Evolutionary conservation across 2,888 invertebrate genomes (phyloP).

Genomic region (Congeria kusceri): DNA sequence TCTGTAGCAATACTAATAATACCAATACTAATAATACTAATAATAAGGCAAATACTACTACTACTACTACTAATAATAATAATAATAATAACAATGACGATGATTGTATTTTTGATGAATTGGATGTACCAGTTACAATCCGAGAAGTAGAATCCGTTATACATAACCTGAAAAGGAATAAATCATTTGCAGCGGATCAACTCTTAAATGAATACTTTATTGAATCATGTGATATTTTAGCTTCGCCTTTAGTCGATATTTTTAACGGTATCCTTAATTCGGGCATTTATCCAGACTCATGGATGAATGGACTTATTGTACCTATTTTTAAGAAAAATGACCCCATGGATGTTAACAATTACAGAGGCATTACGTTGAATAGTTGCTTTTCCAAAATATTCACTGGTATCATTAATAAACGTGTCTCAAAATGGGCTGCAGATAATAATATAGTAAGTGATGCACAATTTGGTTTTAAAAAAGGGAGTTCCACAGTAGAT

Average conservation of each 20-base stretch:
- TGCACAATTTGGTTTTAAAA: slow-evolving; percentile 30
- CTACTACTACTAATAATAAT: too few species aligned
- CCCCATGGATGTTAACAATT: slow-evolving; percentile 35
- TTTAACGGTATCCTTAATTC: slow-evolving; percentile 31
- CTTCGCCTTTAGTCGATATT: slow-evolving; percentile 15
- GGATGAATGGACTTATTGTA: slow-evolving; percentile 32
- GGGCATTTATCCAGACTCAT: slow-evolving; percentile 22
- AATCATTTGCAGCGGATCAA: slow-evolving; percentile 7
- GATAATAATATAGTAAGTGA: slow-evolving; percentile 23
- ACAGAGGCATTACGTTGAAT: slow-evolving; percentile 32
- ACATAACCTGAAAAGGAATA: slow-evolving; percentile 5
- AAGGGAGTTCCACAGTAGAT: slow-evolving; percentile 27
- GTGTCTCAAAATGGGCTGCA: slow-evolving; percentile 5
- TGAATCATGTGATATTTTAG: slow-evolving; percentile 21
- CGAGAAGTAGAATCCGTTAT: slow-evolving; percentile 11
- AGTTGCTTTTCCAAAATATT: slow-evolving; percentile 42
- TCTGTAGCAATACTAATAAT: too few species aligned
- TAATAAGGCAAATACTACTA: too few species aligned
- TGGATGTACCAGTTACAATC: slow-evolving; percentile 16
- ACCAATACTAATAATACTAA: too few species aligned
- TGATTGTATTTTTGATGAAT: too few species aligned
- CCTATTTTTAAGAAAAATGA: slow-evolving; percentile 33
- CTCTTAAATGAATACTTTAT: slow-evolving; percentile 38
- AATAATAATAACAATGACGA: too few species aligned
- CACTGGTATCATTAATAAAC: slow-evolving; percentile 30